Percentiles rank a stretch among this genome's conserved stretches.
These are phyloP conservation scores for Apteryx mantelli DNA, from an alignment of 2,113 vertebrate genomes.

Conservation along the genomic window DNA sequence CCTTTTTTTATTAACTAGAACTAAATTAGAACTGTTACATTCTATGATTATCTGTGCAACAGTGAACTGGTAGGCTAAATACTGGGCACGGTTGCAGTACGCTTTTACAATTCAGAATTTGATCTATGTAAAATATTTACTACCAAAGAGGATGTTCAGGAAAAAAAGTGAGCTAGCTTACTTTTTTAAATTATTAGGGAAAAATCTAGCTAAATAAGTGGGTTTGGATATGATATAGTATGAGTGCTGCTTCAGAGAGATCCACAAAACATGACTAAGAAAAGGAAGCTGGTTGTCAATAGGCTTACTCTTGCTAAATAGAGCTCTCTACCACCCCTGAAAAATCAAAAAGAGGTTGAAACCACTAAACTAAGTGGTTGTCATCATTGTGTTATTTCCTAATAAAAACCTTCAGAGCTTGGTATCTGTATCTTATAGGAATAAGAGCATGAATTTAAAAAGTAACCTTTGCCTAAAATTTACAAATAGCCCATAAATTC, in stretches of 20 bases:
- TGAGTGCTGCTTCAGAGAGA: not conserved
- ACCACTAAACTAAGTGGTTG: not conserved
- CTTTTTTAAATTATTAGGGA: not conserved
- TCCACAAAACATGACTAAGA: conserved; percentile 28
- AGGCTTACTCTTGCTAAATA: conserved; percentile 3
- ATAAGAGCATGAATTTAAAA: not conserved
- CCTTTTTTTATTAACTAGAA: not conserved
- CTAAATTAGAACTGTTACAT: not conserved
- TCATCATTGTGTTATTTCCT: not conserved
- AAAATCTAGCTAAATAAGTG: not conserved
- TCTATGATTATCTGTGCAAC: not conserved
- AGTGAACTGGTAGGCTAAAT: not conserved
- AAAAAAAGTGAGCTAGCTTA: not conserved
- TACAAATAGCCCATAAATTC: not conserved
- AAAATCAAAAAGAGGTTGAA: conserved; percentile 2
- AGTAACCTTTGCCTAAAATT: not conserved
- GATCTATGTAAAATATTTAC: not conserved
- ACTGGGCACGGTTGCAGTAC: not conserved
- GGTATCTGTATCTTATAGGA: not conserved
- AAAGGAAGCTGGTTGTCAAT: conserved; percentile 24
- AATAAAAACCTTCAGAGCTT: not conserved
- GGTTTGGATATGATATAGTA: not conserved
- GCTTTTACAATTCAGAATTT: not conserved
- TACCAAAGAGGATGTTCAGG: not conserved
- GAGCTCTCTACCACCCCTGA: not conserved